Evolutionary conservation across 2,797 vertebrate genomes (phyloP).

Genomic region (Garrulus glandarius): DNA sequence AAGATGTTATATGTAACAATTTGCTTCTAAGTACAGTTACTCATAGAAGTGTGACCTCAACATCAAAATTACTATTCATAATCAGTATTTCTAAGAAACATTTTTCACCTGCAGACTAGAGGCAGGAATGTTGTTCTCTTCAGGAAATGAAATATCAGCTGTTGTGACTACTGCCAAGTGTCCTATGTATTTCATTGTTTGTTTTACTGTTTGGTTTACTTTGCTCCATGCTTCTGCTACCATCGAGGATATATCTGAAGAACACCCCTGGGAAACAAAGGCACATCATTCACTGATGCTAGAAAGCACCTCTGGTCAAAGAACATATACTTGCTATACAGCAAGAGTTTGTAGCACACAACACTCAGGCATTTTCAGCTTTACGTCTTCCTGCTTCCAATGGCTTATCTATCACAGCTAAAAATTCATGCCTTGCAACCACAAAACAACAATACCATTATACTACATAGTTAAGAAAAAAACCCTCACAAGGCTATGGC

Average conservation of each 20-base stretch:
- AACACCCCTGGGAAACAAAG: slow-evolving; percentile 83
- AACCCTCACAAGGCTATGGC: not conserved
- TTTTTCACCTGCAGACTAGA: slow-evolving; percentile 61
- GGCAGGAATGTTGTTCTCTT: slow-evolving; percentile 51
- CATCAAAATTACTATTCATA: not conserved
- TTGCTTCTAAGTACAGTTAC: not conserved
- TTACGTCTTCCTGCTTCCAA: not conserved
- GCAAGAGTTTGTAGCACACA: not conserved
- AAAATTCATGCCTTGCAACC: not conserved
- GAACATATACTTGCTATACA: accelerated
- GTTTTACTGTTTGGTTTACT: slow-evolving; percentile 75
- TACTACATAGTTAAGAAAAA: not conserved
- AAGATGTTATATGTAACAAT: not conserved
- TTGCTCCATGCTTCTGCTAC: slow-evolving; percentile 86
- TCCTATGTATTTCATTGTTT: slow-evolving; percentile 71
- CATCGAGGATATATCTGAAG: slow-evolving; percentile 92
- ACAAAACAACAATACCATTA: not conserved
- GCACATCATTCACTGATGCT: not conserved
- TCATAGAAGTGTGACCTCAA: not conserved
- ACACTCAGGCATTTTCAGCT: not conserved
- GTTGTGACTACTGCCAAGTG: slow-evolving; percentile 80
- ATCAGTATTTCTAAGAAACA: not conserved
- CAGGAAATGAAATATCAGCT: slow-evolving; percentile 68
- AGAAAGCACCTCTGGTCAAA: not conserved
- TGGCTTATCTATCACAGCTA: not conserved